Evolutionary conservation across 2,113 vertebrate genomes (phyloP).

Genomic region (Gila orcuttii): DNA sequence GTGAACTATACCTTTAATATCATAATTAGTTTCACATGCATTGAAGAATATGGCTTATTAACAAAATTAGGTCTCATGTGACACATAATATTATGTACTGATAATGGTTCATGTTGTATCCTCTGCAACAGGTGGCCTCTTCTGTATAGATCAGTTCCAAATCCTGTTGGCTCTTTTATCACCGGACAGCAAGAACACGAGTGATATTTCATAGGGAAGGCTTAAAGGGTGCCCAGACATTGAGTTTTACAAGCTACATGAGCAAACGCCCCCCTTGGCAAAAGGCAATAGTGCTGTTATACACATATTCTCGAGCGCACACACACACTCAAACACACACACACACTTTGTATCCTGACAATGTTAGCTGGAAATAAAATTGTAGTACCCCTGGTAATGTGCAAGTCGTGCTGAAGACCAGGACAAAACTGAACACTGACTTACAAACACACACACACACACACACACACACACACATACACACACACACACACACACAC

Average conservation of each 20-base stretch:
- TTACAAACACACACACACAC: not conserved
- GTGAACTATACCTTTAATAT: not conserved
- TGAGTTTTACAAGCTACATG: constrained; percentile 62
- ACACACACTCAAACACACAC: constrained; percentile 34
- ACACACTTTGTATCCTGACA: constrained; percentile 66
- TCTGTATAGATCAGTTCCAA: constrained; percentile 70
- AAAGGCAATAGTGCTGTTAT: constrained; percentile 50
- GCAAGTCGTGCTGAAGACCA: constrained; percentile 68
- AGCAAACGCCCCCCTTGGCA: constrained; percentile 49
- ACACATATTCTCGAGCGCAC: not conserved
- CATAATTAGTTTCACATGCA: not conserved
- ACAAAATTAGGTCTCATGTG: constrained; percentile 19
- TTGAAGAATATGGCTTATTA: not conserved
- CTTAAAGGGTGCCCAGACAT: constrained; percentile 59
- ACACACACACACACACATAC: too few species aligned
- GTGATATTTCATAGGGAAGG: constrained; percentile 66
- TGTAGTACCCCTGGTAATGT: constrained; percentile 73
- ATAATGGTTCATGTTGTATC: constrained; percentile 57
- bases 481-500: not conserved
- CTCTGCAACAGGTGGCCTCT: constrained; percentile 76
- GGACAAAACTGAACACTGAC: constrained; percentile 61
- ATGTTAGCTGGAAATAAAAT: constrained; percentile 73
- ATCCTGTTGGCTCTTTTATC: constrained; percentile 64
- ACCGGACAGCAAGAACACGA: constrained; percentile 63
- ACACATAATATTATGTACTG: constrained; percentile 63